These are phyloP conservation scores for Nesogale talazaci DNA, from an alignment of 2,113 vertebrate genomes.

Conservation along the genomic window DNA sequence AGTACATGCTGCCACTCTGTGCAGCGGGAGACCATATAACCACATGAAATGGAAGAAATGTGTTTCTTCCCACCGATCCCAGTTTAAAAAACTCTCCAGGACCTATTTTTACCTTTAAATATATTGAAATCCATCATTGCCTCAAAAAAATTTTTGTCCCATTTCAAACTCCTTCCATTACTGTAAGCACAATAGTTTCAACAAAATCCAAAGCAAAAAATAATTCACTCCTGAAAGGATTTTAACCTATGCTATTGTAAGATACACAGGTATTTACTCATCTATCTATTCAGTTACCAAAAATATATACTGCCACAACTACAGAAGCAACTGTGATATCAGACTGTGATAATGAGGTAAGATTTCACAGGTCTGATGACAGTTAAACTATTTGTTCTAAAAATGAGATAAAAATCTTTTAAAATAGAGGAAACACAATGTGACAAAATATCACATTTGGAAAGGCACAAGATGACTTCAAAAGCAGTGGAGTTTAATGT, in stretches of 20 bases:
- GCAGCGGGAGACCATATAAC: too few species aligned
- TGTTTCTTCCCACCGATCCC: too few species aligned
- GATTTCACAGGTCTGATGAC: not conserved
- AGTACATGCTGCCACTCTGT: too few species aligned
- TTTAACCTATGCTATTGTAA: not conserved
- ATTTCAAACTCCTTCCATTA: too few species aligned
- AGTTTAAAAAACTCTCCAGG: too few species aligned
- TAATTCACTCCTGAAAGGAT: too few species aligned
- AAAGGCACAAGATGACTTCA: not conserved
- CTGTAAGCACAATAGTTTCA: too few species aligned
- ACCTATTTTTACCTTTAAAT: too few species aligned
- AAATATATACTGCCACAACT: not conserved
- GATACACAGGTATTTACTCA: not conserved
- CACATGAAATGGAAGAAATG: too few species aligned
- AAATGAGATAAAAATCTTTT: not conserved
- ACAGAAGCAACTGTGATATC: not conserved
- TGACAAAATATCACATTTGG: not conserved
- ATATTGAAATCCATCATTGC: too few species aligned
- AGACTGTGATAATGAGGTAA: not conserved
- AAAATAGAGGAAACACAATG: not conserved
- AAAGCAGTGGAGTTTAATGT: not conserved
- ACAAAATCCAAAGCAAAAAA: too few species aligned
- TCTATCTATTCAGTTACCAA: not conserved
- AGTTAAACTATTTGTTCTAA: conserved; percentile 35
- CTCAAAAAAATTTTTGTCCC: too few species aligned